phyloP scores from a whole-genome alignment of 2,888 invertebrate genomes.

The Leptura quadrifasciata region DNA sequence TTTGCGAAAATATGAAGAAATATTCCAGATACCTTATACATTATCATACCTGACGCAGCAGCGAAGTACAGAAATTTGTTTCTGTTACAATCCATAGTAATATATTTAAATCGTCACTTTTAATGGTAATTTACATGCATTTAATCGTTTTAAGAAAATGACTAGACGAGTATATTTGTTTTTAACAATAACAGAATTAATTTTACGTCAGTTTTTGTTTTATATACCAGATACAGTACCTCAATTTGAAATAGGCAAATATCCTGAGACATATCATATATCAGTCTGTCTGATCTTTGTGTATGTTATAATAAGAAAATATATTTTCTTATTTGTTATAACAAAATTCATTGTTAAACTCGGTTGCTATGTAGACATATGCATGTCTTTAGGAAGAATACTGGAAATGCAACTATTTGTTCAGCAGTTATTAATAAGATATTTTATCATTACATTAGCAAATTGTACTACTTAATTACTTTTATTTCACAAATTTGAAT shows the following conservation, averaged over 20 bases:
- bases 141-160: not conserved
- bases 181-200: not conserved
- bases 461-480: no score
- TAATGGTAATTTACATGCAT: slow-evolving; percentile 41
- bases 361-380: not conserved
- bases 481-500: no score
- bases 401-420: not conserved
- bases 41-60: slow-evolving; percentile 22
- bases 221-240: not conserved
- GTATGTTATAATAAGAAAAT: not conserved
- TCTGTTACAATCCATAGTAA: slow-evolving; percentile 16
- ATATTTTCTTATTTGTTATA: not conserved
- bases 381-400: not conserved
- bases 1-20: not conserved
- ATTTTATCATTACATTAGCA: no score
- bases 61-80: slow-evolving; percentile 20
- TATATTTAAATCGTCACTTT: slow-evolving; percentile 26
- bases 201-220: slow-evolving; percentile 45
- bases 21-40: no score
- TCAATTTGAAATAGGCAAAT: not conserved
- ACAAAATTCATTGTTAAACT: not conserved
- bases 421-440: not conserved
- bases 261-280: not conserved
- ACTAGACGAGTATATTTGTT: not conserved
- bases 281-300: not conserved